Evolutionary conservation across 1,140 invertebrate species (phyloP), one percentile per base, ranked within the genome.

Genomic region (Dermatophagoides farinae): DNA sequence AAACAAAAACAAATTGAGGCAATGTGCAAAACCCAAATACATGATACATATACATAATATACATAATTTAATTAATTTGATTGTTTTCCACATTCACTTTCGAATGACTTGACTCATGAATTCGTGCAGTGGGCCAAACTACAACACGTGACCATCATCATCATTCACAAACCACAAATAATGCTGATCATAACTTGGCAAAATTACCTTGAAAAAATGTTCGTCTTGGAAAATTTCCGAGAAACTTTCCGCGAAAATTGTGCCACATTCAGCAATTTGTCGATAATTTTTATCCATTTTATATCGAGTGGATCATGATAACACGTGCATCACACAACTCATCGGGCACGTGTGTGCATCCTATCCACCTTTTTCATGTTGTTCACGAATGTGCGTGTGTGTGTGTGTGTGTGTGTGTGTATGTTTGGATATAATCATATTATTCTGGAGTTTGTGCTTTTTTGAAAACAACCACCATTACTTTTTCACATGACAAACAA

Each of bases 1-100:
- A 49, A n/a, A 50, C 47, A 50, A 50, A 50, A 43, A 14, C 41
- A 69, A 68, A n/a, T n/a, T n/a, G n/a, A n/a, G n/a, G n/a, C n/a
- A n/a, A 72, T 22, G 38, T 55, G 52, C 25, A 31, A 46, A 31
- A 40, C 31, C 38, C 23, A 50, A 44, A 31, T 49, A 57, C 57
- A 22, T 57, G n/a, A n/a, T n/a, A n/a, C n/a, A n/a, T n/a, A n/a
- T 46, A 60, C 44, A 57, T 46, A 57, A 46, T 59, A 47, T 54
- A 38, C 57, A 50, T 54, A 64, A 60, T 61, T 50, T 49, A 51
- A 62, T 51, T 51, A 60, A 46, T 62, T 57, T 55, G 63, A 61
- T 63, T 55, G 18, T n/a, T 40, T 23, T 22, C 38, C 22, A 18
- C 18, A 4, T 18, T 20, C 8, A 2, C 5, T 53, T 25, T 14